A percentile compares a stretch with the other conserved stretches of the same genome.
These are phyloP conservation scores for Diorhabda sublineata DNA, from an alignment of 1,140 invertebrate species.

Conservation along the genomic window DNA sequence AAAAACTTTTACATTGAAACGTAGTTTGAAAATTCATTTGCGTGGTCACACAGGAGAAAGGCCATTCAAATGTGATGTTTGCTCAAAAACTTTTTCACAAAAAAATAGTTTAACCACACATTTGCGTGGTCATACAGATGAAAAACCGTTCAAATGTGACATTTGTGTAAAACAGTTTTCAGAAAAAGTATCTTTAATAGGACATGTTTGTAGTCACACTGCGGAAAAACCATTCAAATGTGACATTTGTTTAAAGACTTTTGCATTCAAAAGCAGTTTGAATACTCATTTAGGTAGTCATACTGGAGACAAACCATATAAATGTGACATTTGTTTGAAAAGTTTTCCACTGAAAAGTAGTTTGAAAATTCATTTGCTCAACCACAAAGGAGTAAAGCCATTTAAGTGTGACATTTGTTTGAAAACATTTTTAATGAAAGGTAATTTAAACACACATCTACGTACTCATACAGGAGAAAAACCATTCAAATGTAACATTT, in stretches of 20 bases:
- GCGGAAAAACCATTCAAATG: background rate
- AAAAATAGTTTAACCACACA: background rate
- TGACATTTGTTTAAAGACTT: conserved; percentile 1
- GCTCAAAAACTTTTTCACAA: background rate
- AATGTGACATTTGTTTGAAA: conserved; percentile 8
- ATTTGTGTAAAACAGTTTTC: background rate
- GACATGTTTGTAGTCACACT: background rate
- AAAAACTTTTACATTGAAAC: background rate
- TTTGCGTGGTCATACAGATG: background rate
- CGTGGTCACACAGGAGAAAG: background rate
- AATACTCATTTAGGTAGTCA: background rate
- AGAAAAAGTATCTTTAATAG: background rate
- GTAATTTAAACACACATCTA: conserved; percentile 54
- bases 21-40: background rate
- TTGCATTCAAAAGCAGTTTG: background rate
- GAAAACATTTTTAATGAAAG: conserved; percentile 50
- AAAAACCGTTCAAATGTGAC: background rate
- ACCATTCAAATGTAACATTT: conserved; percentile 51
- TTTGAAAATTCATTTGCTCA: background rate
- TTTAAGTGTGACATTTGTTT: conserved; percentile 46
- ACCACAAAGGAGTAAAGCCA: background rate
- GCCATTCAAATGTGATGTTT: background rate
- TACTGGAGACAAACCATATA: background rate
- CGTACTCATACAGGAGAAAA: conserved; percentile 60
- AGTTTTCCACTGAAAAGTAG: background rate